Evolutionary conservation across 1,140 invertebrate genomes (phyloP).

Genomic region (Planococcus citri): DNA sequence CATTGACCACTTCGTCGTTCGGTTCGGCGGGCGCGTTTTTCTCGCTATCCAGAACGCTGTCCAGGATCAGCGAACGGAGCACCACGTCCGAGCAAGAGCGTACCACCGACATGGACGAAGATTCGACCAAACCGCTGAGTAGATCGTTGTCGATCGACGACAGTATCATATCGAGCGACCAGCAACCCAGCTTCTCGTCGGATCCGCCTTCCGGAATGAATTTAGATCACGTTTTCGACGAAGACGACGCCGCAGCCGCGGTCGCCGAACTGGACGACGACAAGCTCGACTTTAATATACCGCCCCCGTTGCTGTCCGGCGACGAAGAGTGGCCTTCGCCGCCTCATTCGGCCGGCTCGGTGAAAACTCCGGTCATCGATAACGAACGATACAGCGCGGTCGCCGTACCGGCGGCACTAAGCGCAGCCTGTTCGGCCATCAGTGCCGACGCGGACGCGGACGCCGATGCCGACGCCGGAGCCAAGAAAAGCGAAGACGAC

Average conservation of each 20-base stretch:
- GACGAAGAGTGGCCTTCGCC: slow-evolving; percentile 59
- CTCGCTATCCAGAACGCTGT: slow-evolving; percentile 52
- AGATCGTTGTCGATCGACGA: slow-evolving; percentile 69
- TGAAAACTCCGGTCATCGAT: slow-evolving; percentile 51
- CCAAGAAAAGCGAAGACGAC: slow-evolving; percentile 27
- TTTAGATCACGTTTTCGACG: slow-evolving; percentile 4
- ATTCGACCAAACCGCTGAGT: slow-evolving; percentile 63
- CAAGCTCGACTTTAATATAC: slow-evolving; percentile 29
- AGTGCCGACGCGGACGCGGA: neutral
- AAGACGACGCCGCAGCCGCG: neutral
- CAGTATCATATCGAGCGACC: slow-evolving; percentile 65
- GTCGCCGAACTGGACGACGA: slow-evolving; percentile 15
- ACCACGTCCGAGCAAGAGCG: slow-evolving; percentile 69
- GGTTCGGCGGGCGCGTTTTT: neutral
- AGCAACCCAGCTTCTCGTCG: slow-evolving; percentile 69
- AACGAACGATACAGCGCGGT: slow-evolving; percentile 35
- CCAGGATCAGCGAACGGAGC: slow-evolving; percentile 71
- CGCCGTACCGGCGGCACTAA: neutral
- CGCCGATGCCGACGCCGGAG: neutral
- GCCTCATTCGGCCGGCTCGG: slow-evolving; percentile 45
- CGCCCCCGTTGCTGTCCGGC: slow-evolving; percentile 30
- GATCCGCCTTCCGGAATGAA: slow-evolving; percentile 45
- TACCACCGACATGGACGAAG: slow-evolving; percentile 62
- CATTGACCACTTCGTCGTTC: neutral
- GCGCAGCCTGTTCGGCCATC: no score